These are phyloP conservation scores for Naja naja DNA, from an alignment of 2,113 vertebrate genomes.

Conservation along the genomic window DNA sequence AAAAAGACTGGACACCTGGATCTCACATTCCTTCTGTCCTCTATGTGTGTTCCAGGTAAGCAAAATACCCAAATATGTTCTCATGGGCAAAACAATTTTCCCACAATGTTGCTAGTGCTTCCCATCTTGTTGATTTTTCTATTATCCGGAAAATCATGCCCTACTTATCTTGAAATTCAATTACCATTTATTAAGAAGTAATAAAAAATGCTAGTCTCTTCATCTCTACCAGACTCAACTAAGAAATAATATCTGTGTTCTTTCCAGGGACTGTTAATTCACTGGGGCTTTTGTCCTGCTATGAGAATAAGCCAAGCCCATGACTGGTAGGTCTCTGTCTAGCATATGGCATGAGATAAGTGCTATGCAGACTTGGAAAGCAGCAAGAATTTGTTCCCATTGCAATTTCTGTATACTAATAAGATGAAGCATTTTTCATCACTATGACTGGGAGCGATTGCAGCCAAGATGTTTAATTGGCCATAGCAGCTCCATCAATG, in stretches of 20 bases:
- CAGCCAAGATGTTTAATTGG: not conserved
- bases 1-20: not conserved
- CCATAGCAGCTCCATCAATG: conserved; percentile 38
- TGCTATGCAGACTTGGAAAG: conserved; percentile 38
- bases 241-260: rapidly evolving
- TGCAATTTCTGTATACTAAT: conserved; percentile 13
- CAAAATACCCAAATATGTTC: not conserved
- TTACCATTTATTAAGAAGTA: not conserved
- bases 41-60: not conserved
- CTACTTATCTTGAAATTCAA: not conserved
- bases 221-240: not conserved
- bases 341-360: not conserved
- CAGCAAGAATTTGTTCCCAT: conserved; percentile 49
- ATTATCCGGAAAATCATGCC: not conserved
- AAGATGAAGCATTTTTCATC: conserved; percentile 41
- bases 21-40: not conserved
- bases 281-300: conserved; percentile 40
- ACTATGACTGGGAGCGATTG: conserved; percentile 43
- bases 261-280: conserved; percentile 37
- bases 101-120: not conserved
- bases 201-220: rapidly evolving
- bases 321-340: not conserved
- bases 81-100: not conserved
- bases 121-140: not conserved
- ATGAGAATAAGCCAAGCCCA: conserved; percentile 43